Evolutionary conservation across 2,888 invertebrate genomes (phyloP), one percentile per base, ranked within the genome.

Genomic region (Ceriagrion tenellum): DNA sequence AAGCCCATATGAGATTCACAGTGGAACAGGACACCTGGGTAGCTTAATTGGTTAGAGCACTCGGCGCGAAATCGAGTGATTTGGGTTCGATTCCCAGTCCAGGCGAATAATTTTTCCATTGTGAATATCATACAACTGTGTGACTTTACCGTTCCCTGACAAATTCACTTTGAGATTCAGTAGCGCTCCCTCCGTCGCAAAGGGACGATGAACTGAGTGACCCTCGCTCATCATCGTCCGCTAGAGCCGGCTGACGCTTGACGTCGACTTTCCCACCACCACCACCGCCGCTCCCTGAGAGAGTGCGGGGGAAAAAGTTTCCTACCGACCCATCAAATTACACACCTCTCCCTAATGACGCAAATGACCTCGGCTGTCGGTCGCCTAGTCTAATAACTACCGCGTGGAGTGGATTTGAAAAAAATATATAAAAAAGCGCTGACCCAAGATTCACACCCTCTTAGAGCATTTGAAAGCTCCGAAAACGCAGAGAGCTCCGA

Each of bases 331-430:
- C 74, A n/a, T 81, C 74, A 81, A 81, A 81, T 81, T 81, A 81
- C 74, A 81, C n/a, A 30, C 18, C 74, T 81, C 74, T n/a, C 74
- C 74, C 74, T 81, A 30, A 81, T 81, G 74, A 81, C 74, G 30
- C 30, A 81, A 81, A 81, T 81, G 74, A 81, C 74, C 74, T 81
- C 74, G 10, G 74, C 74, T 81, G 74, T 81, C 30, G 18, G 74
- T 81, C 35, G 13, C 74, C 74, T 20, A 6, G 74, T n/a, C 74
- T 30, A 30, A 81, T 81, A 81, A 81, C 30, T 81, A 81, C 35
- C 30, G 30, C 74, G 16, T 2, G 35, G 18, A 35, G 26, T 3
- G n/a, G n/a, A 20, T 69, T 23, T 8, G 3, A 26, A 69, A 69
- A 26, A 20, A 26, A 23, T 4, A 63, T 16, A 63, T 6, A n/a